phyloP scores from a whole-genome alignment of 2,113 vertebrate genomes.

The Grallaria varia region DNA sequence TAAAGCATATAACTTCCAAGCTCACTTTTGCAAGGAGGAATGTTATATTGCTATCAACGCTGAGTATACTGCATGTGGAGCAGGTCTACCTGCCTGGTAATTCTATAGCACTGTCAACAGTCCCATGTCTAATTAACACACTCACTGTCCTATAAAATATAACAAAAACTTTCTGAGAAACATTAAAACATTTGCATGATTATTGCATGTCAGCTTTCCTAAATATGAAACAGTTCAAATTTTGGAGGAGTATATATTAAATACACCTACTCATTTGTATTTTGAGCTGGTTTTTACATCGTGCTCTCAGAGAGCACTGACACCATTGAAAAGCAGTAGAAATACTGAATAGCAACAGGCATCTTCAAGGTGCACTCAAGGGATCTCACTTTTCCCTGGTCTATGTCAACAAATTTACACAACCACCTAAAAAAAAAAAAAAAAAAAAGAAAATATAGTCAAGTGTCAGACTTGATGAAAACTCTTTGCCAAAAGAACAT shows the following conservation, averaged over 20 bases:
- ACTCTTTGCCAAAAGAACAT: fast-evolving
- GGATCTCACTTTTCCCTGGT: neutral
- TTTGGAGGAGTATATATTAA: neutral
- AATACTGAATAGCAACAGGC: neutral
- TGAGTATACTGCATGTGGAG: neutral
- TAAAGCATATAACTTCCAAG: neutral
- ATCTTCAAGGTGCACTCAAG: neutral
- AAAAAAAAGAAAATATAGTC: neutral
- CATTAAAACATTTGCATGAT: neutral
- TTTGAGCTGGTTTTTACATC: neutral
- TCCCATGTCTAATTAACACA: neutral
- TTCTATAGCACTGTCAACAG: neutral
- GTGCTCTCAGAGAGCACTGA: neutral
- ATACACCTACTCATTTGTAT: neutral
- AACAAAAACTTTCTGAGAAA: neutral
- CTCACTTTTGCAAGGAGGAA: neutral
- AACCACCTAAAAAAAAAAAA: neutral
- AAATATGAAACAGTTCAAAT: neutral
- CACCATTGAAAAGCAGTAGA: neutral
- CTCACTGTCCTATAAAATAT: neutral
- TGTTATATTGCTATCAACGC: neutral
- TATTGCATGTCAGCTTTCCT: neutral
- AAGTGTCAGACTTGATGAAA: neutral
- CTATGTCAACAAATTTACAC: neutral
- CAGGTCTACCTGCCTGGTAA: neutral